Percentiles rank a stretch among this genome's conserved stretches.
Evolutionary conservation across 1,140 invertebrate genomes (phyloP).

Genomic region (Pteromalus puparum): DNA sequence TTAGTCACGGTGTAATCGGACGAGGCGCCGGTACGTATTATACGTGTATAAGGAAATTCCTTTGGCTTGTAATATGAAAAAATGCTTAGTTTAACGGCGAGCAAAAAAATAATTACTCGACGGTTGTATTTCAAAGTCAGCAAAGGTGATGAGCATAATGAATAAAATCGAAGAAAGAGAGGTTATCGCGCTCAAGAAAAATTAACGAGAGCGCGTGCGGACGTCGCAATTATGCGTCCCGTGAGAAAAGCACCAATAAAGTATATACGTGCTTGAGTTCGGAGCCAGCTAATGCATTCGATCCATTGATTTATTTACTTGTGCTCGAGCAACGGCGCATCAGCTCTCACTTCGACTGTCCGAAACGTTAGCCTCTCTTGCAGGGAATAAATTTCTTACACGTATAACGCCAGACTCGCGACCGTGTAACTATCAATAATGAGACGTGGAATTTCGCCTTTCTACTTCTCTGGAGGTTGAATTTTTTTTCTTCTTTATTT

Average conservation of each 20-base stretch:
- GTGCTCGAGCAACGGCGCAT: constrained; percentile 61
- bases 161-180: too few relatives aligned
- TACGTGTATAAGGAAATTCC: too few relatives aligned
- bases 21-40: background rate
- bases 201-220: background rate
- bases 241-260: constrained; percentile 39
- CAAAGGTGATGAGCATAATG: background rate
- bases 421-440: constrained; percentile 10
- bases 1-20: constrained; percentile 19
- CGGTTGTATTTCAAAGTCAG: background rate
- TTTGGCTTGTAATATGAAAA: too few relatives aligned
- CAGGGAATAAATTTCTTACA: background rate
- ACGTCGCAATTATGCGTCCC: constrained; percentile 27
- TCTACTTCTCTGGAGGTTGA: background rate
- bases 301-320: constrained; percentile 69
- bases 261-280: background rate
- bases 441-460: background rate
- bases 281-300: constrained; percentile 65
- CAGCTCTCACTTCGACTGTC: constrained; percentile 62
- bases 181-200: background rate
- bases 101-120: background rate
- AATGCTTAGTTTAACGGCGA: too few relatives aligned
- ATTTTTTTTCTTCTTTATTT: too few relatives aligned
- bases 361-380: background rate
- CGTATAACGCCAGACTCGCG: background rate